Evolutionary conservation across 2,113 vertebrate species (phyloP).

Genomic region (Forbesichthys papilliferus): DNA sequence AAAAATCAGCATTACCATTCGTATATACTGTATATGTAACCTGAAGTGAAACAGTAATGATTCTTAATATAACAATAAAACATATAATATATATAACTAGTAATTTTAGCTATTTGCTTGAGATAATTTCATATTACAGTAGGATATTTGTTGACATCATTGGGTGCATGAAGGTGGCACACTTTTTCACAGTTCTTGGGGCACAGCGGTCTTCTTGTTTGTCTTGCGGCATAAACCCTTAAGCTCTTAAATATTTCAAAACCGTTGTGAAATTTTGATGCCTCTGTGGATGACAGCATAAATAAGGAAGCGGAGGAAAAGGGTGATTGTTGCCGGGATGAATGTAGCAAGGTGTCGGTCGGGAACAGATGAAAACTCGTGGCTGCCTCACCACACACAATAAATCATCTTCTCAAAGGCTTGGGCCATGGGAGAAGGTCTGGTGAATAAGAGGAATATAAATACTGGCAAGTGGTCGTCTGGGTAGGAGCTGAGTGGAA

Average conservation of each 20-base stretch:
- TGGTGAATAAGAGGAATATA: neutral
- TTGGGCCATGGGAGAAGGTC: neutral
- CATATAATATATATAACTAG: no score
- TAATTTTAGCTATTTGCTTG: no score
- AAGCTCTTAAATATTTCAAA: conserved; percentile 73
- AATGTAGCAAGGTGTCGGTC: neutral
- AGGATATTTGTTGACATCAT: no score
- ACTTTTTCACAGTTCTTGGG: conserved; percentile 60
- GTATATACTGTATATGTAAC: no score
- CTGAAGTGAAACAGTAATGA: no score
- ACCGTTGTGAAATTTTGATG: conserved; percentile 69
- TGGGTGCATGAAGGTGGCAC: conserved; percentile 35
- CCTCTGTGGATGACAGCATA: conserved; percentile 26
- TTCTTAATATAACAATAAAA: no score
- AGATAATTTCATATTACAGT: no score
- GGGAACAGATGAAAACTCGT: neutral
- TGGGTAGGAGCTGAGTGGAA: neutral
- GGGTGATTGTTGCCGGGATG: conserved; percentile 35
- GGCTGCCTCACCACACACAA: neutral
- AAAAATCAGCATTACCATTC: no score
- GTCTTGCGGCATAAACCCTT: conserved; percentile 51
- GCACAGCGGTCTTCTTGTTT: conserved; percentile 54
- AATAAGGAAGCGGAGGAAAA: conserved; percentile 26
- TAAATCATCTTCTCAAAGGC: neutral
- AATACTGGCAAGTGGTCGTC: neutral